Conservation (phyloP, 1,140 invertebrate genomes). For the Oryzaephilus surinamensis region DNA sequence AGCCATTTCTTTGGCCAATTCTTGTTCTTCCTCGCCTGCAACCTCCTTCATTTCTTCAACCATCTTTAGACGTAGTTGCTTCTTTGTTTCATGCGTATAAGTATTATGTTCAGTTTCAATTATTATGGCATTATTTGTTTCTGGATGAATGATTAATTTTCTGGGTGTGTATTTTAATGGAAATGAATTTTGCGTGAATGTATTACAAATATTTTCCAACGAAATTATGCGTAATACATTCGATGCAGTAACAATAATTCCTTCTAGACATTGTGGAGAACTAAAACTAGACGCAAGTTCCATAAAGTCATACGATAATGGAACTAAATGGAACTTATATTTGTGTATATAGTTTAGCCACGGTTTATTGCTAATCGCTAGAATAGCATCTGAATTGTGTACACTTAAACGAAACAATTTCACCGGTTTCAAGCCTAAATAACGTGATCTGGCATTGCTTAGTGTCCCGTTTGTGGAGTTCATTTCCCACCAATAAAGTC, state of each 20-base stretch:
- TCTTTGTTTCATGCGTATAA: conserved; percentile 95
- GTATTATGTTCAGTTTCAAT: conserved; percentile 98
- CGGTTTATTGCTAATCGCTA: conserved; percentile 95
- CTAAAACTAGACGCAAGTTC: conserved; percentile 98
- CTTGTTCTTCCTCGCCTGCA: conserved; percentile 87
- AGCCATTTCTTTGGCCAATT: conserved; percentile 93
- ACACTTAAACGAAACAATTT: conserved; percentile 93
- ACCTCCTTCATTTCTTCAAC: conserved; percentile 94
- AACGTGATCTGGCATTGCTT: conserved; percentile 87
- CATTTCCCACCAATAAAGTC: conserved; percentile 85
- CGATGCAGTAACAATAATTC: conserved; percentile 96
- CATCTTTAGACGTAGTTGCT: conserved; percentile 72
- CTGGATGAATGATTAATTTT: conserved; percentile 88
- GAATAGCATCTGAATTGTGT: conserved; percentile 90
- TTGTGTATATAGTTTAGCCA: conserved; percentile 99
- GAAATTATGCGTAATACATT: conserved; percentile 97
- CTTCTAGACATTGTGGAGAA: conserved; percentile 98
- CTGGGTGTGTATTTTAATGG: conserved; percentile 92
- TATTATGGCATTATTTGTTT: conserved; percentile 84
- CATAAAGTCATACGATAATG: conserved; percentile 89
- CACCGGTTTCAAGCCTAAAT: conserved; percentile 73
- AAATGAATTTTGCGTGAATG: conserved; percentile 89
- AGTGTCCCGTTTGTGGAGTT: conserved; percentile 97
- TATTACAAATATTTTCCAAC: conserved; percentile 93
- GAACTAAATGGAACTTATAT: conserved; percentile 90